phyloP scores from a whole-genome alignment of 2,797 vertebrate genomes.

The Channa striata region DNA sequence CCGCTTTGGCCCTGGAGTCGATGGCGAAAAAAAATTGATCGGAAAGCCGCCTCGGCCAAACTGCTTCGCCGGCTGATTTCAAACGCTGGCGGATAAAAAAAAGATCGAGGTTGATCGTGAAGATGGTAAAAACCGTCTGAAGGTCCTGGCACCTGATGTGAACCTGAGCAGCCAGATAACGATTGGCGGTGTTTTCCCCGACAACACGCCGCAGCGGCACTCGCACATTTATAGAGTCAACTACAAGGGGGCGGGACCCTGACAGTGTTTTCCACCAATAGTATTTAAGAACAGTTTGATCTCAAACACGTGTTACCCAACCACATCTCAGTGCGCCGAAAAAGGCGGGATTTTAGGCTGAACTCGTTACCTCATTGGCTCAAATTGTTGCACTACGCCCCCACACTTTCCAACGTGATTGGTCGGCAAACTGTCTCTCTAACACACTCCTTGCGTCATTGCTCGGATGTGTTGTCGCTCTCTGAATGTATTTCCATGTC shows the following conservation, averaged over 20 bases:
- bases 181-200: slow-evolving; percentile 4
- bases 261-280: slow-evolving; percentile 59
- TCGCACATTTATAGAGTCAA: slow-evolving; percentile 48
- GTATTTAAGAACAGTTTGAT: neutral
- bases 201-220: slow-evolving; percentile 38
- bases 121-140: neutral
- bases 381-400: accelerated
- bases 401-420: neutral
- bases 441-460: slow-evolving; percentile 28
- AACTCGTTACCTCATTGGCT: slow-evolving; percentile 51
- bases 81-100: accelerated
- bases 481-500: neutral
- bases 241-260: neutral
- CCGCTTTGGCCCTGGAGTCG: slow-evolving; percentile 62
- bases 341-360: neutral
- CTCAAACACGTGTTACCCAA: slow-evolving; percentile 36
- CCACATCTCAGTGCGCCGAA: slow-evolving; percentile 32
- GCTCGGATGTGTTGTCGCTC: slow-evolving; percentile 53
- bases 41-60: slow-evolving; percentile 35
- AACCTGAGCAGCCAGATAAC: accelerated
- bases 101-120: neutral
- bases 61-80: slow-evolving; percentile 27
- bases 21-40: slow-evolving; percentile 8
- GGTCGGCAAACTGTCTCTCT: slow-evolving; percentile 46
- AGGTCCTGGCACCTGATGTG: accelerated